phyloP scores from a whole-genome alignment of 2,113 vertebrate species.

The Microcebus murinus region DNA sequence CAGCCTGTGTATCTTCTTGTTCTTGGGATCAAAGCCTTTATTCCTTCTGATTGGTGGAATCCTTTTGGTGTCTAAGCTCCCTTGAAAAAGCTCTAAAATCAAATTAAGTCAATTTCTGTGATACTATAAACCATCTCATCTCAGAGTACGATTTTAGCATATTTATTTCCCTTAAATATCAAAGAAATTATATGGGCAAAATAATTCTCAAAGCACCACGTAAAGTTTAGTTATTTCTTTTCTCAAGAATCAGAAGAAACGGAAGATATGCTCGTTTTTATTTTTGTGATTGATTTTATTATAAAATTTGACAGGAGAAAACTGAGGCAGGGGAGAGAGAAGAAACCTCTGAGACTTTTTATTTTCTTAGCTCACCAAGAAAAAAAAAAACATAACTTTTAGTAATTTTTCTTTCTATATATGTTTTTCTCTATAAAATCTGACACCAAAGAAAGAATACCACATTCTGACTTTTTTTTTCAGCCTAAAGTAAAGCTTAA shows the following conservation, averaged over 20 bases:
- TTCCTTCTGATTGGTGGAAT: neutral
- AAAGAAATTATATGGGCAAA: neutral
- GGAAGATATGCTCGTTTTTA: neutral
- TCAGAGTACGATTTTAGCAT: neutral
- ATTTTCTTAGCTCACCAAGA: conserved; percentile 47
- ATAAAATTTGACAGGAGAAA: conserved; percentile 51
- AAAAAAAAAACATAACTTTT: conserved; percentile 5
- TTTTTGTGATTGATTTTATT: neutral
- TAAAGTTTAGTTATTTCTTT: conserved; percentile 15
- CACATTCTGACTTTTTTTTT: neutral
- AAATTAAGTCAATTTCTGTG: conserved; percentile 33
- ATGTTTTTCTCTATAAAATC: conserved; percentile 25
- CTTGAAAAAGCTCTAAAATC: neutral
- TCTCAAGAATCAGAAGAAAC: neutral
- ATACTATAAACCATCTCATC: neutral
- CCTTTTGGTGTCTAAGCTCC: neutral
- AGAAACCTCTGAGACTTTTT: neutral
- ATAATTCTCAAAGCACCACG: neutral
- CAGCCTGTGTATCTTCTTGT: neutral
- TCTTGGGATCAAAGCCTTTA: neutral
- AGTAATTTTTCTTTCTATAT: neutral
- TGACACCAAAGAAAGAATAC: conserved; percentile 20
- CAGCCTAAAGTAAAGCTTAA: conserved; percentile 29
- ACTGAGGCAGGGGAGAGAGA: neutral
- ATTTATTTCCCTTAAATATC: conserved; percentile 45